These are phyloP conservation scores for Bombus confusus DNA, from an alignment of 1,140 invertebrate species.

Conservation along the genomic window DNA sequence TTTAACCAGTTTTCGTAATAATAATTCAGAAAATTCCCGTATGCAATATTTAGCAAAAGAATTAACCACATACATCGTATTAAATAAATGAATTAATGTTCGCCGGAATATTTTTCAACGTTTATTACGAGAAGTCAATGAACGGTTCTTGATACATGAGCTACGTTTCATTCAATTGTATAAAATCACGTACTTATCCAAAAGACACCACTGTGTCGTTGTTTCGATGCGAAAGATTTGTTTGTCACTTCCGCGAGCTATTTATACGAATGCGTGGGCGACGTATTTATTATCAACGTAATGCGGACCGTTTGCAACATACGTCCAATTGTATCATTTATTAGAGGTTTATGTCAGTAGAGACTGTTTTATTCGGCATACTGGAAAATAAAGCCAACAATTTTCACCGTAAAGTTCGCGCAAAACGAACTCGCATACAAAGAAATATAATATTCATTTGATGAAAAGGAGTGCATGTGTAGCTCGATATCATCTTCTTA, in stretches of 20 bases:
- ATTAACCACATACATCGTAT: not conserved
- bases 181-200: not conserved
- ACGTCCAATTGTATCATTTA: constrained; percentile 29
- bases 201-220: not conserved
- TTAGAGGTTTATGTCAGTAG: not conserved
- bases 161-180: not conserved
- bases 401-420: not conserved
- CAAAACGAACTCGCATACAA: not conserved
- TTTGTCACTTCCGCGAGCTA: constrained; percentile 26
- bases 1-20: not conserved
- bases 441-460: not conserved
- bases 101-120: not conserved
- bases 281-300: constrained; percentile 59
- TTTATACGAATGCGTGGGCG: constrained; percentile 6
- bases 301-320: constrained; percentile 32
- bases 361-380: constrained; percentile 34
- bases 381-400: not conserved
- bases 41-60: not conserved
- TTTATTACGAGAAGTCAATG: not conserved
- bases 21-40: not conserved
- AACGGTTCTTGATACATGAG: not conserved
- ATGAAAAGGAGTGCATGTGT: not conserved
- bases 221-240: not conserved
- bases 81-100: not conserved
- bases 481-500: no score